Conservation (phyloP, 2,797 vertebrate genomes). For the Sebastes flavidus region DNA sequence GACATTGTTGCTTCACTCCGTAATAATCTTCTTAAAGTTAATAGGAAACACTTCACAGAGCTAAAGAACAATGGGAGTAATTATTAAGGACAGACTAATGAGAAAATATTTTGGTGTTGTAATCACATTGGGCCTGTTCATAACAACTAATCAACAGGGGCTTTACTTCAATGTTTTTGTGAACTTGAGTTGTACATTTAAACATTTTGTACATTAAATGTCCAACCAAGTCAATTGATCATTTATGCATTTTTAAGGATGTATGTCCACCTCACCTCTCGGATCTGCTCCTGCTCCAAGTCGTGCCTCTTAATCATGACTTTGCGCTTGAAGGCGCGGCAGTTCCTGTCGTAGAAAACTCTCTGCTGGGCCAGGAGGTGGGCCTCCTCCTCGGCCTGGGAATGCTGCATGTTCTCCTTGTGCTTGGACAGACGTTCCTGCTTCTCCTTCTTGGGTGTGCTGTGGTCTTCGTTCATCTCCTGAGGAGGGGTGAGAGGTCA, state of each 20-base stretch:
- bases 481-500: conserved; percentile 50
- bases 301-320: conserved; percentile 95
- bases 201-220: background rate
- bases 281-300: conserved; percentile 96
- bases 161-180: background rate
- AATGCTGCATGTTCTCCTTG: conserved; percentile 99
- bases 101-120: background rate
- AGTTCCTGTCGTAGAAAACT: conserved; percentile 96
- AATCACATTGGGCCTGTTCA: background rate
- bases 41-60: conserved; percentile 28
- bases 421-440: conserved; percentile 98
- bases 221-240: background rate
- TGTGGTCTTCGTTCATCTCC: conserved; percentile 99
- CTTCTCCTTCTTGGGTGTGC: conserved; percentile 99
- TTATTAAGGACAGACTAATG: conserved; percentile 20
- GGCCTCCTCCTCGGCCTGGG: conserved; percentile 98
- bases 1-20: conserved; percentile 67
- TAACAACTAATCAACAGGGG: background rate
- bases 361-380: conserved; percentile 95
- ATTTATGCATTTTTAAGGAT: background rate
- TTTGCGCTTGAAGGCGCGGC: conserved; percentile 95
- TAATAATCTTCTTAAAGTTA: conserved; percentile 67
- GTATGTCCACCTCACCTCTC: conserved; percentile 85
- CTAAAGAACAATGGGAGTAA: conserved; percentile 48
- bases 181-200: background rate